A percentile compares a stretch with the other conserved stretches of the same genome.
Evolutionary conservation across 2,888 invertebrate genomes (phyloP).

Genomic region (Scaptomyza flava): DNA sequence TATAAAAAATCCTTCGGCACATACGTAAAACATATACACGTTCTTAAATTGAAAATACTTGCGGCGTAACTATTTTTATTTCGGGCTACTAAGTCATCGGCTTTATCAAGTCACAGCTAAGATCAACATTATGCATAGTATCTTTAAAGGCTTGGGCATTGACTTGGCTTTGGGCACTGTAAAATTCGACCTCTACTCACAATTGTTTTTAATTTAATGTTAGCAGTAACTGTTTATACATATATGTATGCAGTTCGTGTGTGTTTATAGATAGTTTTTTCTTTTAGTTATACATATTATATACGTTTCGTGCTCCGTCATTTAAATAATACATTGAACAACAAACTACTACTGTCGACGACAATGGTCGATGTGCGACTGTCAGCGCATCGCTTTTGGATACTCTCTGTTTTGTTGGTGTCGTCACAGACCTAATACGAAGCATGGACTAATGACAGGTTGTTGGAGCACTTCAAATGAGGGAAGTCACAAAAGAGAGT

Average conservation of each 20-base stretch:
- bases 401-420: constrained; percentile 28
- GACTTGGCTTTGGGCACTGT: constrained; percentile 24
- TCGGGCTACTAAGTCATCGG: constrained; percentile 5
- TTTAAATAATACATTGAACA: constrained; percentile 47
- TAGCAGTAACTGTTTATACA: constrained; percentile 29
- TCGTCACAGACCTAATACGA: constrained; percentile 64
- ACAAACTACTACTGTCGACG: constrained; percentile 60
- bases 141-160: constrained; percentile 14
- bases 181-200: constrained; percentile 65
- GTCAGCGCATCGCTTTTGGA: constrained; percentile 41
- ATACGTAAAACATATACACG: constrained; percentile 15
- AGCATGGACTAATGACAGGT: constrained; percentile 62
- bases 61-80: background rate
- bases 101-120: constrained; percentile 7
- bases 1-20: constrained; percentile 18
- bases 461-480: constrained; percentile 8
- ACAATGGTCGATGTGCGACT: constrained; percentile 66
- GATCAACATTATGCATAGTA: constrained; percentile 14
- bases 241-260: constrained; percentile 9
- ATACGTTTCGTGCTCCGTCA: constrained; percentile 32
- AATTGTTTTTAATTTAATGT: constrained; percentile 78
- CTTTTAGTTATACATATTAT: constrained; percentile 8
- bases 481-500: constrained; percentile 7
- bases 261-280: constrained; percentile 22
- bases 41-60: background rate